Percentiles rank a stretch among this genome's conserved stretches.
These are phyloP conservation scores for Xestobium rufovillosum DNA, from an alignment of 2,888 invertebrate genomes.

Conservation along the genomic window DNA sequence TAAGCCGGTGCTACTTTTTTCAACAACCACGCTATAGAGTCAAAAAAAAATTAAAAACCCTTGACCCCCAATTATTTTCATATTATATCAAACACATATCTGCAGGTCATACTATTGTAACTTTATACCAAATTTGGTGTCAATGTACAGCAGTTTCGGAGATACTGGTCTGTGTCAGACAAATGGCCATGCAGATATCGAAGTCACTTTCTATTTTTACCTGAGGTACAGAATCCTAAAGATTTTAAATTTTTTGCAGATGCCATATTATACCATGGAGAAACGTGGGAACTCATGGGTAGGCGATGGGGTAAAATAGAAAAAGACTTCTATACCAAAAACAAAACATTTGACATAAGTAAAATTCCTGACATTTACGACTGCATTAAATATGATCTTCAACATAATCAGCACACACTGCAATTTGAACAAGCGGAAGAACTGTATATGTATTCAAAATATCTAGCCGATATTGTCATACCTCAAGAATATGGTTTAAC, in stretches of 20 bases:
- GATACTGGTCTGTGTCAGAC: too few species aligned
- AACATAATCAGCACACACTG: conserved; percentile 93
- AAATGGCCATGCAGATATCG: too few species aligned
- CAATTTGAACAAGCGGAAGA: conserved; percentile 91
- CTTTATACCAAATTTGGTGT: too few species aligned
- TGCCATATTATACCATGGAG: conserved; percentile 91
- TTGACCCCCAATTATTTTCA: too few species aligned
- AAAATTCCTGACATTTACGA: conserved; percentile 99
- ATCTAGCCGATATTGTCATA: conserved; percentile 96
- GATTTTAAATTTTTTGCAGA: conserved; percentile 48
- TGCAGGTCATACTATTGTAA: too few species aligned
- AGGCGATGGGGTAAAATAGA: conserved; percentile 96
- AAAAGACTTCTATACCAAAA: conserved; percentile 94
- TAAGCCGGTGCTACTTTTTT: too few species aligned
- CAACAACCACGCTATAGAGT: too few species aligned
- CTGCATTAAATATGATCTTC: conserved; percentile 97
- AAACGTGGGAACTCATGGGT: conserved; percentile 98
- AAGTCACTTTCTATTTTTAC: too few species aligned
- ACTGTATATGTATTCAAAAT: conserved; percentile 91
- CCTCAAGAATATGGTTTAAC: conserved; percentile 99
- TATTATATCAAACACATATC: too few species aligned
- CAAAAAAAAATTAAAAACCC: too few species aligned
- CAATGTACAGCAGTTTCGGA: too few species aligned
- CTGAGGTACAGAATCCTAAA: background rate
- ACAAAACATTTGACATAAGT: conserved; percentile 90